Evolutionary conservation across 2,888 invertebrate genomes (phyloP).

Genomic region (Ophion costatus): DNA sequence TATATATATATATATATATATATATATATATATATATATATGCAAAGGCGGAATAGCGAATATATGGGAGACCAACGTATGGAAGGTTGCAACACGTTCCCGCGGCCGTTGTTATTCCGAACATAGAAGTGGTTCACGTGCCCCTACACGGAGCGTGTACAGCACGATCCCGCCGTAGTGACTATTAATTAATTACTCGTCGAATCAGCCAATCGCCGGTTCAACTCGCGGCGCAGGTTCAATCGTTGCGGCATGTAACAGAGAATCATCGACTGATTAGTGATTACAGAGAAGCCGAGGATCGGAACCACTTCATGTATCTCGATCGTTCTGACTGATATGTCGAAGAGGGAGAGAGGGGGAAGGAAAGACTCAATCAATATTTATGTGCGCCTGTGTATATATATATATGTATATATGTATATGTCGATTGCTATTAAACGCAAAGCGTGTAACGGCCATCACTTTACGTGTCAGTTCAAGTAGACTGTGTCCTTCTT

Average conservation of each 20-base stretch:
- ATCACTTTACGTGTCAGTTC: background rate
- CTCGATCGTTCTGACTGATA: constrained; percentile 18
- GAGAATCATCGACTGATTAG: constrained; percentile 69
- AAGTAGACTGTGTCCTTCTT: background rate
- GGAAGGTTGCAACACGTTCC: background rate
- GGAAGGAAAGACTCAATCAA: background rate
- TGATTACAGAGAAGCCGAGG: constrained; percentile 72
- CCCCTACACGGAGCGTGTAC: constrained; percentile 6
- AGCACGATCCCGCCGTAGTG: constrained; percentile 55
- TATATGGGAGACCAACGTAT: background rate
- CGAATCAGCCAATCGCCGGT: constrained; percentile 73
- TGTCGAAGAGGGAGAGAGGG: constrained; percentile 8
- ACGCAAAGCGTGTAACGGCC: background rate
- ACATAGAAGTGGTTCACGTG: constrained; percentile 42
- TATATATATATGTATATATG: background rate
- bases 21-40: background rate
- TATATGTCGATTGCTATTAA: too few relatives aligned
- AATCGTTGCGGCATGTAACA: constrained; percentile 67
- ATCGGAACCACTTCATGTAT: constrained; percentile 54
- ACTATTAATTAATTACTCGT: constrained; percentile 76
- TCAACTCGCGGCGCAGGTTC: constrained; percentile 58
- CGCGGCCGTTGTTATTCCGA: constrained; percentile 13
- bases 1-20: background rate
- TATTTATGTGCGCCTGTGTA: too few relatives aligned
- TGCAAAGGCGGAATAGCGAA: background rate